These are phyloP conservation scores for Penaeus monodon DNA, from an alignment of 2,888 invertebrate genomes.

Conservation along the genomic window DNA sequence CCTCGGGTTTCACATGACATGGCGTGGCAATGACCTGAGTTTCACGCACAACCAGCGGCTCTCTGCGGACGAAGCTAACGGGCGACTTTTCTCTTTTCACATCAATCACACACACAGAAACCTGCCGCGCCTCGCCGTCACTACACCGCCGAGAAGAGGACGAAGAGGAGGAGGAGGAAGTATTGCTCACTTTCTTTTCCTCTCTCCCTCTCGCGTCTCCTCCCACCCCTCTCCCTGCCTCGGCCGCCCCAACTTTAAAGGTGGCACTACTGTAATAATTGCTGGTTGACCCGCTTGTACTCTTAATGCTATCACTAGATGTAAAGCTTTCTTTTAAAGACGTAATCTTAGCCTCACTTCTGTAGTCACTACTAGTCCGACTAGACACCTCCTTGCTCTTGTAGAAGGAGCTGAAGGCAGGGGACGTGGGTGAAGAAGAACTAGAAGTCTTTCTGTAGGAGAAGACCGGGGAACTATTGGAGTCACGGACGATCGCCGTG, in stretches of 20 bases:
- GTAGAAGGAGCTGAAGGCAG: conserved; percentile 40
- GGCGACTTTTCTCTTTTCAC: conserved; percentile 53
- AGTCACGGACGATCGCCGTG: conserved; percentile 27
- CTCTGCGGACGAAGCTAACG: conserved; percentile 50
- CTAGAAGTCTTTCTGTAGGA: conserved; percentile 5
- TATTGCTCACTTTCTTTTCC: not conserved
- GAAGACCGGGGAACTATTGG: conserved; percentile 30
- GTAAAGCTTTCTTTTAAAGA: conserved; percentile 49
- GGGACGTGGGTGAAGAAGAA: conserved; percentile 46
- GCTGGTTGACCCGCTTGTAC: conserved; percentile 44
- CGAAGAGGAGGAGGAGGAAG: conserved; percentile 6
- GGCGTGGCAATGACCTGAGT: conserved; percentile 58
- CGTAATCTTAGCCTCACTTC: conserved; percentile 38
- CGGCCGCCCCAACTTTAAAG: conserved; percentile 34
- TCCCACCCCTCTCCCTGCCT: conserved; percentile 10
- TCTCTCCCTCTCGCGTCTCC: conserved; percentile 15
- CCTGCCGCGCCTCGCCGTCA: conserved; percentile 25
- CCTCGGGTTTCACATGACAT: conserved; percentile 35
- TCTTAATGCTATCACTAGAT: conserved; percentile 46
- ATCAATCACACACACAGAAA: conserved; percentile 62
- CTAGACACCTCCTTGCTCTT: conserved; percentile 52
- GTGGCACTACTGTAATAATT: conserved; percentile 51
- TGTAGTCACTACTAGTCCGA: conserved; percentile 53
- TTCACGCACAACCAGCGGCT: conserved; percentile 59
- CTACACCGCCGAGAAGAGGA: conserved; percentile 15